Base-by-base conservation (phyloP, 2,888 invertebrate species). In the Stenichneumon culpator region DNA sequence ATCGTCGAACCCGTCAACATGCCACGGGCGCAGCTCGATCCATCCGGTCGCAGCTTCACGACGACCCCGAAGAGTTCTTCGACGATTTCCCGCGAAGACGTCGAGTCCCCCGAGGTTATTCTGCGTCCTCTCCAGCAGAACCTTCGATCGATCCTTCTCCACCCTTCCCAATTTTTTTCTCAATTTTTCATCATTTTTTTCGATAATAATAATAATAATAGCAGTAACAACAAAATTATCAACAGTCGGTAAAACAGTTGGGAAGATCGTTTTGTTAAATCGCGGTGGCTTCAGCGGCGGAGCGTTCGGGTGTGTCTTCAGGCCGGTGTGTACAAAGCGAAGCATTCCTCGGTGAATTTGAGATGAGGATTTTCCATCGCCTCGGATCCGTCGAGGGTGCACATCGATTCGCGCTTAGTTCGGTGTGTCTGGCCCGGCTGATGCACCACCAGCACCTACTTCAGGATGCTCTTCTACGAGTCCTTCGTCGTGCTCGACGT, bases 401-500 rank as follows among this genome's bases (percentile, higher is more conserved):
- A 50, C 44, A 16, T 44, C 70, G 82, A 47, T 32, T 22, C 65
- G 36, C 47, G 22, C 82, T 9, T 79, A 36, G 25, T 65, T 85
- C 67, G 72, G 54, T 77, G 75, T 50, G 25, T 75, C 54, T 68
- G 72, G 85, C 79, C 82, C 67, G 82, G 82, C 72, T 65, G 79
- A 63, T 73, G 72, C 85, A 72, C 85, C 85, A 67, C 82, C 85
- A 79, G 75, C 39, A 11, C 85, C 82, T 85, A 73, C 82, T 85
- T 85, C 85, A 85, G 79, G 82, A 82, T 14, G 82, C 82, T 87
- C 89, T 87, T 86, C 88, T 79, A 68, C 89, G 87, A 87, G 87
- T 87, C 87, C 87, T 88, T 83, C 89, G 86, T 79, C 88, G 86
- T 65, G 83, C 86, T 87, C 88, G 86, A 82, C 87, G 85, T 86